Percentiles rank a stretch among this genome's conserved stretches.
Evolutionary conservation across 2,113 vertebrate species (phyloP).

Genomic region (Helogale parvula): DNA sequence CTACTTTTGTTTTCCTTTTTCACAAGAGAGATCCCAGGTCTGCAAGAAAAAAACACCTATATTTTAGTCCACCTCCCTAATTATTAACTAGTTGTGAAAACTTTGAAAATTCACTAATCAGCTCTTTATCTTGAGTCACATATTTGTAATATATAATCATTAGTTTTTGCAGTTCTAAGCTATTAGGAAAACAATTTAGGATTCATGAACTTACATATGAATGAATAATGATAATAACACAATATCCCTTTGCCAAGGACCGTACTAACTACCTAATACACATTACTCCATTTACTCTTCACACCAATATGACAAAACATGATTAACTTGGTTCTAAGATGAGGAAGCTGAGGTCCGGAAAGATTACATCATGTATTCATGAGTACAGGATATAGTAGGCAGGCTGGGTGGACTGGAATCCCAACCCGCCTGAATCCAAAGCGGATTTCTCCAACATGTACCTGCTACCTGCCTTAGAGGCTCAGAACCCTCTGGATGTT

Average conservation of each 20-base stretch:
- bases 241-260: not conserved
- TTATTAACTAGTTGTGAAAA: not conserved
- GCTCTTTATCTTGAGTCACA: not conserved
- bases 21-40: not conserved
- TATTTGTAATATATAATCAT: not conserved
- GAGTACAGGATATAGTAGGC: too few relatives aligned
- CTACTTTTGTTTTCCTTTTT: not conserved
- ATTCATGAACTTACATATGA: not conserved
- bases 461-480: rapidly evolving
- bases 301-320: not conserved
- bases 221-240: not conserved
- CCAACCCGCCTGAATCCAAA: not conserved
- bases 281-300: not conserved
- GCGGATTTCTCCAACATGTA: rapidly evolving
- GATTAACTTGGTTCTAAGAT: not conserved
- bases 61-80: not conserved
- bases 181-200: not conserved
- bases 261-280: not conserved
- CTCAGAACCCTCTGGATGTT: rapidly evolving
- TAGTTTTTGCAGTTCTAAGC: not conserved
- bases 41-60: not conserved
- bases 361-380: not conserved
- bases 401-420: not conserved
- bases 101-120: not conserved
- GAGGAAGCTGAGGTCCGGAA: not conserved